Evolutionary conservation across 2,888 invertebrate species (phyloP).

Genomic region (Harpalus rubripes): DNA sequence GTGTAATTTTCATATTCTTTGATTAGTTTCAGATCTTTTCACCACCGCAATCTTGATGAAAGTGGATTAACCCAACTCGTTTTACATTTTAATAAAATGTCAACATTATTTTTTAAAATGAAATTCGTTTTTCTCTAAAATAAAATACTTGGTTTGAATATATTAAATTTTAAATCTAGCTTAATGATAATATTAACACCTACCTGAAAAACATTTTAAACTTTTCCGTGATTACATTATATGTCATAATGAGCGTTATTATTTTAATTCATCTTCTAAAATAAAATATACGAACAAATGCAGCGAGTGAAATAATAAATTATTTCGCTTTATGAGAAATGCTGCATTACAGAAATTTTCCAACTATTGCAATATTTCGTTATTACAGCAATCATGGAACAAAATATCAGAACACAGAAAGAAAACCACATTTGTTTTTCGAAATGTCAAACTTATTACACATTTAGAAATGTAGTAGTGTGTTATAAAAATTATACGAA

Average conservation of each 20-base stretch:
- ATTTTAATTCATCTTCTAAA: not conserved
- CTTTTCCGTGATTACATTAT: not conserved
- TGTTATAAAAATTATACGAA: too few species aligned
- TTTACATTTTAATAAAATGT: constrained; percentile 19
- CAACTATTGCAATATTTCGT: not conserved
- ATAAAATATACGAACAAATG: not conserved
- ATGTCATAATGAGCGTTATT: not conserved
- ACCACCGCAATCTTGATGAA: not conserved
- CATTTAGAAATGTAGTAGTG: too few species aligned
- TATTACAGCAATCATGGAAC: not conserved
- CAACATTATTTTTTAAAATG: not conserved
- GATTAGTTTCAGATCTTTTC: constrained; percentile 36
- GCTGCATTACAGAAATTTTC: not conserved
- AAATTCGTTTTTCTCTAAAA: not conserved
- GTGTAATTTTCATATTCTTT: constrained; percentile 41
- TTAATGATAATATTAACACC: not conserved
- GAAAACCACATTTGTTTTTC: too few species aligned
- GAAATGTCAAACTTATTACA: too few species aligned
- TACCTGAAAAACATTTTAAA: constrained; percentile 9
- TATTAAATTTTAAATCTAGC: constrained; percentile 22
- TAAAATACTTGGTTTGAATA: not conserved
- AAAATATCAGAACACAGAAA: too few species aligned
- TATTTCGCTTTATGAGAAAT: not conserved
- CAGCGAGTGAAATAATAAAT: not conserved
- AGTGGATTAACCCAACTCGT: constrained; percentile 7